phyloP scores from a whole-genome alignment of 2,797 vertebrate genomes.

The Onychomys leucogaster region DNA sequence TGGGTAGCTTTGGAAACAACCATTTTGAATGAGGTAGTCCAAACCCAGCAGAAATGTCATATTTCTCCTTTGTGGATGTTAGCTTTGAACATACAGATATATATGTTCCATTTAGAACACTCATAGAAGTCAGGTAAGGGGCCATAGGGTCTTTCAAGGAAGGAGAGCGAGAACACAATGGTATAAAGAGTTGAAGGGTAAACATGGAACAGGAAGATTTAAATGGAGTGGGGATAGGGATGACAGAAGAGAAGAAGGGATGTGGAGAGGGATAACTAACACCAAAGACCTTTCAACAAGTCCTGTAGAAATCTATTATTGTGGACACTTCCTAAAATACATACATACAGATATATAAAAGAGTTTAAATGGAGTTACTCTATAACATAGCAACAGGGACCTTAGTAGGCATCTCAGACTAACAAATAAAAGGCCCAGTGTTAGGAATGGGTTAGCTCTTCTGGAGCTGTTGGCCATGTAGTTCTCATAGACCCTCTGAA shows the following conservation, averaged over 20 bases:
- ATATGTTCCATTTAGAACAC: not conserved
- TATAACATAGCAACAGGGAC: not conserved
- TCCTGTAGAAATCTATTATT: not conserved
- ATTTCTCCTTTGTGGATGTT: not conserved
- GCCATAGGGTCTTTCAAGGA: not conserved
- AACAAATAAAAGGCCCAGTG: not conserved
- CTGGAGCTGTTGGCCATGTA: not conserved
- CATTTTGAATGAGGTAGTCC: not conserved
- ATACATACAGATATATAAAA: not conserved
- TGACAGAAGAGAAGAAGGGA: not conserved
- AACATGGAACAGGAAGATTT: not conserved
- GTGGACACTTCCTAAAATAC: not conserved
- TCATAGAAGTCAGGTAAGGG: not conserved
- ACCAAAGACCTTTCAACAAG: not conserved
- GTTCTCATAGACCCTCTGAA: not conserved
- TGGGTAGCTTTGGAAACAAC: not conserved
- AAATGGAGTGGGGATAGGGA: not conserved
- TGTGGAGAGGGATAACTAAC: not conserved
- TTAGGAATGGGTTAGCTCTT: not conserved
- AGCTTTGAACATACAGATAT: not conserved
- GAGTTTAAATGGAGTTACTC: not conserved
- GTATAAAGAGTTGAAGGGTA: not conserved
- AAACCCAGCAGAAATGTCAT: not conserved
- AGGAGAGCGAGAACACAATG: not conserved
- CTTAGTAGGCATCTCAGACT: not conserved